Evolutionary conservation across 2,888 invertebrate genomes (phyloP), one percentile per base, ranked within the genome.

Genomic region (Lobophora halterata): DNA sequence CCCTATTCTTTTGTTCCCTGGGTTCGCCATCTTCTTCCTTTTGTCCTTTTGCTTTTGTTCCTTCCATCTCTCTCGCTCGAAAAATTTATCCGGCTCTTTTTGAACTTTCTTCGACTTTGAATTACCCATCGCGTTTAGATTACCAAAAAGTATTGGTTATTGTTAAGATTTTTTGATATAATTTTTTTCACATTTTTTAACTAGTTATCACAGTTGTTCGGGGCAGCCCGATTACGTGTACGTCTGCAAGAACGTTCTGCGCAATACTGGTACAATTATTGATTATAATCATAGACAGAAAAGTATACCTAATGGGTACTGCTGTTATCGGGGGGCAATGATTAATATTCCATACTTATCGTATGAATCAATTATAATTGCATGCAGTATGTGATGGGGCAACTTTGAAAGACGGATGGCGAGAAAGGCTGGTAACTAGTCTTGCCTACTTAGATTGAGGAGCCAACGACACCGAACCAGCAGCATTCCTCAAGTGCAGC

Each of bases 111-210:
- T 85, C 2, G 79, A 81, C 51, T 81, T 77, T 5, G 73, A 64
- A 58, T 82, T 87, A 5, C 88, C 88, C 88, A 88, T 88, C 48
- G 19, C 26, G 31, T 34, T n/a, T n/a, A n/a, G n/a, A n/a, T n/a
- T n/a, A n/a, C n/a, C n/a, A n/a, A n/a, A n/a, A n/a, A n/a, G n/a
- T n/a, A n/a, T n/a, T n/a, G n/a, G n/a, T n/a, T n/a, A n/a, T n/a
- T n/a, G n/a, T n/a, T n/a, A n/a, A n/a, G n/a, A n/a, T n/a, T n/a
- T n/a, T n/a, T 14, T 8, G 7, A 14, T 14, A n/a, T 9, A 9
- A 31, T 14, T 28, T 17, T 12, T 28, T 18, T 9, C 14, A 25
- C 29, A 38, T 31, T 27, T 36, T 23, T 10, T 4, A 20, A 13
- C n/a, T 14, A 6, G 4, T 19, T 8, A 18, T 9, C 20, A 16